A percentile compares a stretch with the other conserved stretches of the same genome.
Conservation (phyloP, 2,797 vertebrate species). For the Sebastes miniatus region DNA sequence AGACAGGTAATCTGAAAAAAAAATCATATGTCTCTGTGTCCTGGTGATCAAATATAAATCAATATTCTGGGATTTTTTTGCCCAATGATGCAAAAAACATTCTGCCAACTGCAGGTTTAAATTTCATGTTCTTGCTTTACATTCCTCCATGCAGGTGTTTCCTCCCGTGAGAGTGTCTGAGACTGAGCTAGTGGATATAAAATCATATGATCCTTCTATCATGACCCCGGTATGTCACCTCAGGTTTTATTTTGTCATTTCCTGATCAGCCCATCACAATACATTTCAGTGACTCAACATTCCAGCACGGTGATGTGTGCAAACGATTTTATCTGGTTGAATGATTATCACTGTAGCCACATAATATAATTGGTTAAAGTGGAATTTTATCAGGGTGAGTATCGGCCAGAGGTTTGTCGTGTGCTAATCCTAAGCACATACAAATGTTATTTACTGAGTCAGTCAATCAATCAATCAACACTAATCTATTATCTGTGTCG, state of each 20-base stretch:
- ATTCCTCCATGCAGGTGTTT: conserved; percentile 48
- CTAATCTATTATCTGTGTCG: neutral
- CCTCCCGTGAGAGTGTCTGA: conserved; percentile 2
- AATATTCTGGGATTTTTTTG: no score
- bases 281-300: neutral
- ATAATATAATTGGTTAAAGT: neutral
- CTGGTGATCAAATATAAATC: no score
- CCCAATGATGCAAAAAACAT: no score
- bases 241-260: neutral
- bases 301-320: neutral
- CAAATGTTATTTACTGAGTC: neutral
- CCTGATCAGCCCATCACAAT: neutral
- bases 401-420: neutral
- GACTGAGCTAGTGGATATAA: conserved; percentile 16
- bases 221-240: neutral
- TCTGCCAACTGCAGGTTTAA: no score
- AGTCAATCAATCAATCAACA: neutral
- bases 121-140: neutral
- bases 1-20: no score
- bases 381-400: neutral
- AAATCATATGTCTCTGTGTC: no score
- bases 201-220: conserved; percentile 1
- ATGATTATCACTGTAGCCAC: neutral
- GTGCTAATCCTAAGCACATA: neutral
- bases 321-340: neutral